phyloP scores from a whole-genome alignment of 2,888 invertebrate genomes.

The Falcaria lacertinaria region DNA sequence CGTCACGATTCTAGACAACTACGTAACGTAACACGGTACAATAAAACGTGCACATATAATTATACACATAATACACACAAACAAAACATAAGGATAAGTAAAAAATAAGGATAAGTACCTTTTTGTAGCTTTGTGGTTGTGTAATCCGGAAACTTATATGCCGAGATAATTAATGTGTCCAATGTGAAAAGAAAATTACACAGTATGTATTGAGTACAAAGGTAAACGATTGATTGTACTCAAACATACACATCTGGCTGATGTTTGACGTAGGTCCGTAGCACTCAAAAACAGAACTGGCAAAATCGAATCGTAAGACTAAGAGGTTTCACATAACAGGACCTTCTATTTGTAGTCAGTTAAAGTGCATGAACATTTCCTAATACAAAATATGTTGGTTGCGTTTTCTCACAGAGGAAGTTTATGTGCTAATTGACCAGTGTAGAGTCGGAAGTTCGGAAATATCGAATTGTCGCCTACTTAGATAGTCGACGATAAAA shows the following conservation, averaged over 20 bases:
- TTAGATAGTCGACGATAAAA: neutral
- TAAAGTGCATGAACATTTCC: no score
- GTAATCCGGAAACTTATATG: slow-evolving; percentile 10
- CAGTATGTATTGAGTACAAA: no score
- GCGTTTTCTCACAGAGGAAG: no score
- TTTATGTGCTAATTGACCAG: neutral
- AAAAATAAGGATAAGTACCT: neutral
- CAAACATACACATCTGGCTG: no score
- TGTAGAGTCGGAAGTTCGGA: neutral
- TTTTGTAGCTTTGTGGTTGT: slow-evolving; percentile 4
- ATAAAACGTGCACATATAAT: slow-evolving; percentile 48
- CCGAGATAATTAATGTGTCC: slow-evolving; percentile 12
- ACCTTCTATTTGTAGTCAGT: no score
- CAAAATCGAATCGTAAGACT: no score
- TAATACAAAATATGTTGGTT: no score
- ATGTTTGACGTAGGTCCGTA: no score
- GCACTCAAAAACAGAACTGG: no score
- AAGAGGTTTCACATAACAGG: no score
- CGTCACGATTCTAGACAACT: slow-evolving; percentile 1
- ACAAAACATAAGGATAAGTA: slow-evolving; percentile 12
- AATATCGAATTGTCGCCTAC: slow-evolving; percentile 5
- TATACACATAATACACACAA: slow-evolving; percentile 40
- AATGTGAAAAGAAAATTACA: slow-evolving; percentile 17
- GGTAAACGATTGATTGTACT: no score
- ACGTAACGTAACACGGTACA: slow-evolving; percentile 28